A percentile compares a stretch with the other conserved stretches of the same genome.
phyloP scores from a whole-genome alignment of 2,888 invertebrate species.

The Coremacera marginata region DNA sequence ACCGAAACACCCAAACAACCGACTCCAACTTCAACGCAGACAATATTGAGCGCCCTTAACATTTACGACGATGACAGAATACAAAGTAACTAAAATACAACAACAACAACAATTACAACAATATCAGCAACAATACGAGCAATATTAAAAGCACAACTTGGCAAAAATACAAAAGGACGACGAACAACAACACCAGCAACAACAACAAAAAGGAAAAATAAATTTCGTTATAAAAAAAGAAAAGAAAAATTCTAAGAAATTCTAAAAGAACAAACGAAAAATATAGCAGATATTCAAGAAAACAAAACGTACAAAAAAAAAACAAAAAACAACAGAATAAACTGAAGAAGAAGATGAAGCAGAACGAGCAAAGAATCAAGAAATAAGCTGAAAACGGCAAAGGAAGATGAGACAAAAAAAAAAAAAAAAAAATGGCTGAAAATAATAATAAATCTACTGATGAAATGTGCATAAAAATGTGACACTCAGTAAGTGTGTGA shows the following conservation, averaged over 20 bases:
- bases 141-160: constrained; percentile 29
- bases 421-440: constrained; percentile 36
- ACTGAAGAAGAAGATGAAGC: neutral
- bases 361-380: constrained; percentile 41
- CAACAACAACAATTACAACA: constrained; percentile 34
- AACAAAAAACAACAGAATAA: constrained; percentile 15
- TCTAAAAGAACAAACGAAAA: constrained; percentile 5
- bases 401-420: no score
- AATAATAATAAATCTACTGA: constrained; percentile 47
- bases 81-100: constrained; percentile 68
- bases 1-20: constrained; percentile 11
- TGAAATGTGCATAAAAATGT: constrained; percentile 45
- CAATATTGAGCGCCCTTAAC: constrained; percentile 48
- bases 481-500: constrained; percentile 26
- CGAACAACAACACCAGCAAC: neutral
- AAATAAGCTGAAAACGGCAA: constrained; percentile 45
- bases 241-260: neutral
- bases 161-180: constrained; percentile 13
- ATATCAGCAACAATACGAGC: constrained; percentile 9
- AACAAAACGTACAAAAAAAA: constrained; percentile 9
- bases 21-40: neutral
- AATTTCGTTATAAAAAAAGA: neutral
- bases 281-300: neutral
- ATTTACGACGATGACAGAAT: constrained; percentile 65
- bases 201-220: neutral